Evolutionary conservation across 2,797 vertebrate species (phyloP).

Genomic region (Notamacropus eugenii): DNA sequence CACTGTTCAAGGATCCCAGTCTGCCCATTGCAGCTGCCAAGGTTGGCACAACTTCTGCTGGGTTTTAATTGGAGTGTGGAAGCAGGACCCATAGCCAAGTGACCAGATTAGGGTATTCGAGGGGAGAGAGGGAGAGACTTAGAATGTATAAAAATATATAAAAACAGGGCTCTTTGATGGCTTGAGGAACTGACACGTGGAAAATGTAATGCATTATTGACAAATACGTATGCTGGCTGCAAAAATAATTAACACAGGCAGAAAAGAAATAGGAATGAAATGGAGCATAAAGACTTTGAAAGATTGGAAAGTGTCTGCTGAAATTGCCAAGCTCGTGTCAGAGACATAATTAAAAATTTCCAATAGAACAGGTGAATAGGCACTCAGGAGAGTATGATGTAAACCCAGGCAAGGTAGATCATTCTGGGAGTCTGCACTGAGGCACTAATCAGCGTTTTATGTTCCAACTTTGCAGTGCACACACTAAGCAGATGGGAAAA

Average conservation of each 20-base stretch:
- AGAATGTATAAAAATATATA: conserved; percentile 46
- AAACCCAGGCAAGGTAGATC: conserved; percentile 74
- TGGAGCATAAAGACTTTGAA: conserved; percentile 73
- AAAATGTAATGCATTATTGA: conserved; percentile 76
- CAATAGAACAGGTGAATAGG: conserved; percentile 78
- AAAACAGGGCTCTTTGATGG: conserved; percentile 62
- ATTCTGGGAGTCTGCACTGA: conserved; percentile 64
- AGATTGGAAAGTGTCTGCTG: conserved; percentile 63
- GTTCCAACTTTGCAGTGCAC: conserved; percentile 70
- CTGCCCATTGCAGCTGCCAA: conserved; percentile 24
- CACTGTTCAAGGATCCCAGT: not conserved
- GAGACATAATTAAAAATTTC: conserved; percentile 75
- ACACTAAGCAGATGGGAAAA: conserved; percentile 79
- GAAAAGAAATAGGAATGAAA: conserved; percentile 77
- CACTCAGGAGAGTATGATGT: conserved; percentile 68
- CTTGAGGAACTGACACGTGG: conserved; percentile 71
- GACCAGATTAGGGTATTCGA: conserved; percentile 63
- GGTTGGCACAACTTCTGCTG: conserved; percentile 35
- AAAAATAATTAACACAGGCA: conserved; percentile 78
- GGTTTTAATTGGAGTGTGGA: conserved; percentile 50
- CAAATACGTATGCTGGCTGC: conserved; percentile 74
- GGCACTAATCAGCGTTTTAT: conserved; percentile 78
- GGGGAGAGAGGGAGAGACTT: conserved; percentile 48
- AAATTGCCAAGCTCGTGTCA: conserved; percentile 74
- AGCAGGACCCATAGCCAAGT: conserved; percentile 67